These are phyloP conservation scores for Rutilus rutilus DNA, from an alignment of 2,113 vertebrate genomes.

Conservation along the genomic window DNA sequence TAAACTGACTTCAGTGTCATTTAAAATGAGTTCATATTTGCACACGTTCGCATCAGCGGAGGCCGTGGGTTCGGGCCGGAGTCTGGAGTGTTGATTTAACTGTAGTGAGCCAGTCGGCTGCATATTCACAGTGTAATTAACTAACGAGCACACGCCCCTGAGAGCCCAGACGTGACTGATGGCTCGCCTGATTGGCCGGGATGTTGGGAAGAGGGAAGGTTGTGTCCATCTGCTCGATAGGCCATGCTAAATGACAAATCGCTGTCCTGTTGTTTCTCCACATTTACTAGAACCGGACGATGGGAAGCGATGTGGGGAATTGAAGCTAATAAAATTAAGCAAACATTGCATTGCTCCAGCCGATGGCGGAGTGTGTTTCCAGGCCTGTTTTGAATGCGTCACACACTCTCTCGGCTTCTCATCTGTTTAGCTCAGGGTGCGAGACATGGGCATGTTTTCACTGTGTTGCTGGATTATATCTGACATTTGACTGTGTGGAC, in stretches of 20 bases:
- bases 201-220: slow-evolving; percentile 42
- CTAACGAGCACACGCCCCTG: slow-evolving; percentile 51
- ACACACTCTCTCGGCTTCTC: slow-evolving; percentile 19
- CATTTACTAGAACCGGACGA: slow-evolving; percentile 46
- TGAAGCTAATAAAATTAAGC: slow-evolving; percentile 39
- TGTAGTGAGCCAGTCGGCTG: slow-evolving; percentile 27
- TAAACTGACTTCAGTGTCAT: slow-evolving; percentile 30
- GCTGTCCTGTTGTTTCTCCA: slow-evolving; percentile 39
- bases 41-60: slow-evolving; percentile 9
- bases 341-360: neutral
- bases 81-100: slow-evolving; percentile 52
- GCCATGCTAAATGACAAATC: slow-evolving; percentile 46
- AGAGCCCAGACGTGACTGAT: slow-evolving; percentile 51
- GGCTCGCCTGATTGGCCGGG: slow-evolving; percentile 46
- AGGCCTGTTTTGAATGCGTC: slow-evolving; percentile 38
- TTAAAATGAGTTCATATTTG: slow-evolving; percentile 38
- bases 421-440: slow-evolving; percentile 44
- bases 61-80: slow-evolving; percentile 10
- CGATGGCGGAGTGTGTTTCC: neutral
- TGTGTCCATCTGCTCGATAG: slow-evolving; percentile 43
- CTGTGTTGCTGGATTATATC: slow-evolving; percentile 42
- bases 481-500: slow-evolving; percentile 46
- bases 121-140: slow-evolving; percentile 59
- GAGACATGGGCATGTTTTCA: slow-evolving; percentile 39
- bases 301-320: slow-evolving; percentile 1